Conservation (phyloP, 2,888 invertebrate species). For the Drosophila melanosoma region DNA sequence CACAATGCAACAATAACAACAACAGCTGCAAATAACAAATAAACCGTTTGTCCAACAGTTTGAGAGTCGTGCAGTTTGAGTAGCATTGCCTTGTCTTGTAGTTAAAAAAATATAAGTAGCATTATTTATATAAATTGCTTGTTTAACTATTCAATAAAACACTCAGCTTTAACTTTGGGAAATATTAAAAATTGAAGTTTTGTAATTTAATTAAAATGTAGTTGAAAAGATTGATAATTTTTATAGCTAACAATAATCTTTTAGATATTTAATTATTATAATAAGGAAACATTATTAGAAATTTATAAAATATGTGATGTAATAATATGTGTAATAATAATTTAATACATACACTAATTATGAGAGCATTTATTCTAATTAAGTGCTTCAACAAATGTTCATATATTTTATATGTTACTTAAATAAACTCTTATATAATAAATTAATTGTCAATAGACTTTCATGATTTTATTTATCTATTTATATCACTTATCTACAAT, state of each 20-base stretch:
- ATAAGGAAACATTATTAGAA: background rate
- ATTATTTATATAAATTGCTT: background rate
- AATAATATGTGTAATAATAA: no score
- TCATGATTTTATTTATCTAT: no score
- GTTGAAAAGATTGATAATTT: background rate
- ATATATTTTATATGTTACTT: background rate
- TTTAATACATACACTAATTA: background rate
- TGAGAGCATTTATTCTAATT: background rate
- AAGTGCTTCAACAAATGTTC: background rate
- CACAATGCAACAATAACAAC: conserved; percentile 24
- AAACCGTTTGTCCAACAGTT: conserved; percentile 20
- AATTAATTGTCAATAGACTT: background rate
- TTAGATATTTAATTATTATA: background rate
- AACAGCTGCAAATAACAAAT: conserved; percentile 13
- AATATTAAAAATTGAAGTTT: background rate
- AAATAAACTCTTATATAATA: background rate
- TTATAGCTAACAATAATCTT: background rate
- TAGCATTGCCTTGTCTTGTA: background rate
- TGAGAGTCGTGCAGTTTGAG: conserved; percentile 9
- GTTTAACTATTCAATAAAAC: background rate
- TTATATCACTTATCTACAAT: background rate
- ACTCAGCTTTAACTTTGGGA: background rate
- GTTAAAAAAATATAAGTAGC: background rate
- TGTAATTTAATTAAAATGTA: background rate
- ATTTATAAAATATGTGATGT: no score